Evolutionary conservation across 2,797 vertebrate species (phyloP).

Genomic region (Trichosurus vulpecula): DNA sequence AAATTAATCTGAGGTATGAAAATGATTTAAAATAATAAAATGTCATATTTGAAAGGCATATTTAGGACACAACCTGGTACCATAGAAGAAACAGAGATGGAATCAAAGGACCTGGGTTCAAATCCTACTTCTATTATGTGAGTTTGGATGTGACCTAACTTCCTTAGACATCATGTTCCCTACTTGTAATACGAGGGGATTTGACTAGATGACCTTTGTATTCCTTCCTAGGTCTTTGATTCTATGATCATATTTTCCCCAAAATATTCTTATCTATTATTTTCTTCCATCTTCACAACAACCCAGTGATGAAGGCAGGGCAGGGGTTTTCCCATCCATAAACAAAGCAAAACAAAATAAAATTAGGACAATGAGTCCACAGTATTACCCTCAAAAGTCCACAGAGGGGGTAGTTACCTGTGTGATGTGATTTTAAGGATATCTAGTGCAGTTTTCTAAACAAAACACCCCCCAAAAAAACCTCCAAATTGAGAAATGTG

Average conservation of each 20-base stretch:
- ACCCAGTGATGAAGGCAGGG: neutral
- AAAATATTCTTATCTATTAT: neutral
- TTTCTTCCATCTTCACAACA: neutral
- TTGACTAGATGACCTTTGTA: neutral
- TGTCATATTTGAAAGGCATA: neutral
- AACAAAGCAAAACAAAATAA: neutral
- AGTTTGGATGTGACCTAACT: neutral
- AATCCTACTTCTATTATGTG: neutral
- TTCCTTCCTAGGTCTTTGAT: neutral
- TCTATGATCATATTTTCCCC: neutral
- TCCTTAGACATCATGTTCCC: neutral
- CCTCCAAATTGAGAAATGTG: neutral
- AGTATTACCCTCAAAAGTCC: neutral
- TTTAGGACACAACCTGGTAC: neutral
- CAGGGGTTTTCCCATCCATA: neutral
- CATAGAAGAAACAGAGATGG: neutral
- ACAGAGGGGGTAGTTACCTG: neutral
- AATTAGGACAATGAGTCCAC: neutral
- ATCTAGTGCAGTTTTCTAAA: neutral
- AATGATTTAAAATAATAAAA: slow-evolving; percentile 48
- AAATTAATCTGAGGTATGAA: neutral
- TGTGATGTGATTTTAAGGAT: neutral
- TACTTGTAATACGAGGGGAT: neutral
- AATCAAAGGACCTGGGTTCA: neutral
- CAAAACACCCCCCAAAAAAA: neutral